Percentiles rank a stretch among this genome's conserved stretches.
Conservation (phyloP, 2,888 invertebrate species). For the Lycophotia porphyrea region DNA sequence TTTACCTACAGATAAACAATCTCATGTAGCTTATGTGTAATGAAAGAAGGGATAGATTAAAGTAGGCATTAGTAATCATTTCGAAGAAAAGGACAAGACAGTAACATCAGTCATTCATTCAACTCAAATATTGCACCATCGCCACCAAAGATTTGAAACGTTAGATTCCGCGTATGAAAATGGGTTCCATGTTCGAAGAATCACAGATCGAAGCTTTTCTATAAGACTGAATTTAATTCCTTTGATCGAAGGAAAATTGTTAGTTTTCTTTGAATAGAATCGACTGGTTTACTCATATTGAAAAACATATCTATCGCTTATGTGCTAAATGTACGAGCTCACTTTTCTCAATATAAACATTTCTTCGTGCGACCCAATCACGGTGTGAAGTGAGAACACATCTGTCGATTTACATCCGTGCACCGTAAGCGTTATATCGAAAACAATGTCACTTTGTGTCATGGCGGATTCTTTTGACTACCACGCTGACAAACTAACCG, state of each 20-base stretch:
- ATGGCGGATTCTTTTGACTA: slow-evolving; percentile 22
- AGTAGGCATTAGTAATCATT: background rate
- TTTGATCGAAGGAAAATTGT: background rate
- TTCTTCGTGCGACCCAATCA: background rate
- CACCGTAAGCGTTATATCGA: background rate
- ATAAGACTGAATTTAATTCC: background rate
- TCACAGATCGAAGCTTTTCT: too few species aligned
- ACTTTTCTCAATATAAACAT: background rate
- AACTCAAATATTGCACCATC: slow-evolving; percentile 9
- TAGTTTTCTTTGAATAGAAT: background rate
- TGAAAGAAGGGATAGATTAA: slow-evolving; percentile 23
- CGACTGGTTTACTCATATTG: background rate
- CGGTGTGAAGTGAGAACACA: background rate
- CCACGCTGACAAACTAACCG: slow-evolving; percentile 1
- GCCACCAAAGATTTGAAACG: background rate
- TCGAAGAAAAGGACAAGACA: slow-evolving; percentile 28
- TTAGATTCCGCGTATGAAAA: background rate
- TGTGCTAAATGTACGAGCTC: background rate
- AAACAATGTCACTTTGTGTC: slow-evolving; percentile 31
- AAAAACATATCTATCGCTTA: background rate
- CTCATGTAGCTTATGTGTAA: background rate
- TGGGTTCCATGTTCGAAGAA: background rate
- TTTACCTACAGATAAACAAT: slow-evolving; percentile 4
- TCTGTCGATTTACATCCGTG: background rate
- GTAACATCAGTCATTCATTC: slow-evolving; percentile 7